phyloP scores from a whole-genome alignment of 2,113 vertebrate genomes.

The Loxodonta africana region DNA sequence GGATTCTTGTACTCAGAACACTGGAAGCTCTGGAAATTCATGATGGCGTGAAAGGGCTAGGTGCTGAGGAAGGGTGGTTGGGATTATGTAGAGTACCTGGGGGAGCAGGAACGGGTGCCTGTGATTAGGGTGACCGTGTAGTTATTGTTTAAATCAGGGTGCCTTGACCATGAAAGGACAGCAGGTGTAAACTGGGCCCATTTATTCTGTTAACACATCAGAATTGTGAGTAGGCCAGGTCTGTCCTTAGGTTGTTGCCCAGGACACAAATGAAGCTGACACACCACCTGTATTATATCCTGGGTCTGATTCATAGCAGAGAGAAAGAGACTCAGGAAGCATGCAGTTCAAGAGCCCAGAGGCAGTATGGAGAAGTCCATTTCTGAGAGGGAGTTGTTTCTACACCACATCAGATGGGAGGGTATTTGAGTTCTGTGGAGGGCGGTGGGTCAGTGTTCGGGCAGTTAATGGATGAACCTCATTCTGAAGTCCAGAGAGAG shows the following conservation, averaged over 20 bases:
- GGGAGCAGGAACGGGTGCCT: not conserved
- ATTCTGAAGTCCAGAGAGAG: not conserved
- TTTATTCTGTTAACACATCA: no score
- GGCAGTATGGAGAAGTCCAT: not conserved
- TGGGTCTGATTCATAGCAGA: not conserved
- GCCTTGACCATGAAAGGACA: not conserved
- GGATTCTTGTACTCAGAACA: not conserved
- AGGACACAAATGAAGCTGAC: not conserved
- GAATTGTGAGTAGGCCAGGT: not conserved
- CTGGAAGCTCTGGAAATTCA: not conserved
- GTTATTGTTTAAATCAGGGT: not conserved
- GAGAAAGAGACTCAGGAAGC: not conserved
- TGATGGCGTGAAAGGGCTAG: not conserved
- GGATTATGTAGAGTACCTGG: not conserved
- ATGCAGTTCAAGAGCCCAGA: not conserved
- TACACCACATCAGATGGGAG: not conserved
- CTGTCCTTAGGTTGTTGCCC: not conserved
- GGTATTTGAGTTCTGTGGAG: not conserved
- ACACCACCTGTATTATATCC: not conserved
- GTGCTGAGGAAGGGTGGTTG: not conserved
- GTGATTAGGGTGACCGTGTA: not conserved
- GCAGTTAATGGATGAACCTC: not conserved
- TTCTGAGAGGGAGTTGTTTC: not conserved
- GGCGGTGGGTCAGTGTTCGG: not conserved
- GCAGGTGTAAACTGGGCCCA: not conserved